Evolutionary conservation across 2,888 invertebrate species (phyloP), one percentile per base, ranked within the genome.

Genomic region (Ectropis crepuscularia): DNA sequence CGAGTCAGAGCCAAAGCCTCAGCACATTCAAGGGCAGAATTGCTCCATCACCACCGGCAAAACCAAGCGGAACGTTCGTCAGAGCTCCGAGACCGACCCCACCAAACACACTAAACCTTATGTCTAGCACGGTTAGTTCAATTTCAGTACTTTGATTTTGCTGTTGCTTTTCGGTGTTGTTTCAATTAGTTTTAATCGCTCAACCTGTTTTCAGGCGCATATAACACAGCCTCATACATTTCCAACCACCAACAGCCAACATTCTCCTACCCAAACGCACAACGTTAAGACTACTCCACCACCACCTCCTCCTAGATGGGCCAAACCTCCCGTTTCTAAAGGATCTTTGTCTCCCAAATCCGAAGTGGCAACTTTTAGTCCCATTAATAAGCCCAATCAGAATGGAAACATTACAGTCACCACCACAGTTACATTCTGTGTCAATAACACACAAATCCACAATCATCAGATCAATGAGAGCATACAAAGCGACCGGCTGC

Each of bases 231-330:
- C 93, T 74, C 93, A 93, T 74, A 86, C 92, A 78, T 92, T 92
- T 78, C 92, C 90, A 50, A 87, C 85, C 57, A 78, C 85, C 73
- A 88, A 85, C 72, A 82, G 83, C 59, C 88, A 86, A 77, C 86
- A 87, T 69, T 92, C 92, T 71, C 92, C 90, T 71, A 90, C 86
- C 67, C 88, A 80, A 70, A 63, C 82, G 69, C 83, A 78, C 65
- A 83, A 75, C 68, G 77, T 84, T 51, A 92, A 92, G 83, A 94
- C 89, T 51, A 96, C 96, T 41, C 97, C 97, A 1, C 97, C 97
- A 6, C 96, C 96, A 0, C 97, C 97, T 0, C 97, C 97, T 0
- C 96, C 97, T 10, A 93, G 97, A 76, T 97, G 97, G 97, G 95
- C 96, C 0, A 97, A 97, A 83, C 97, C 97, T 0, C 94, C 94